phyloP scores from a whole-genome alignment of 2,797 vertebrate genomes.

The Delichon dasypus region DNA sequence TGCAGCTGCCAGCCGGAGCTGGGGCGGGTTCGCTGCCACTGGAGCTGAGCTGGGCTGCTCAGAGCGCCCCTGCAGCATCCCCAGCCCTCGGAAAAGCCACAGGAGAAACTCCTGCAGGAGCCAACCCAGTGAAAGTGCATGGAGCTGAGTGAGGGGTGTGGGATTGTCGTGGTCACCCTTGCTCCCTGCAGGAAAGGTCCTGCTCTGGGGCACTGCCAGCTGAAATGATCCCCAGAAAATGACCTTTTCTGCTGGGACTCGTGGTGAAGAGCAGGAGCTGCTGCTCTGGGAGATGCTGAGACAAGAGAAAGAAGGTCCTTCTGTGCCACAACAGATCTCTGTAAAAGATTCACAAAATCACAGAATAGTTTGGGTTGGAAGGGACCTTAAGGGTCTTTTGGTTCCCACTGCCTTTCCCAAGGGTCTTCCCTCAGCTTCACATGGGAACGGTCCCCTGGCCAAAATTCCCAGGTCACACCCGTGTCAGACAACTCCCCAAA shows the following conservation, averaged over 20 bases:
- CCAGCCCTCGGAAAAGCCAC: neutral
- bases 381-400: neutral
- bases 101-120: neutral
- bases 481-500: accelerated
- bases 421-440: neutral
- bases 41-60: neutral
- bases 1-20: neutral
- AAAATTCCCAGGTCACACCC: neutral
- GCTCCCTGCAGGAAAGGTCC: neutral
- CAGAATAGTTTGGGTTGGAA: neutral
- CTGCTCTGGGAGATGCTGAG: neutral
- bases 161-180: neutral
- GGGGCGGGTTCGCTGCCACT: neutral
- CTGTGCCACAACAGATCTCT: neutral
- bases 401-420: neutral
- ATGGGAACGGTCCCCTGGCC: neutral
- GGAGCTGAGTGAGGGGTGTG: neutral
- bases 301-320: neutral
- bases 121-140: neutral
- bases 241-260: neutral
- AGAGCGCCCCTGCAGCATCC: neutral
- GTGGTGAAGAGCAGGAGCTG: neutral
- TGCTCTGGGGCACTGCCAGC: neutral
- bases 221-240: neutral
- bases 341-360: neutral